These are phyloP conservation scores for Rhopilema esculentum DNA, from an alignment of 30 jellyfish, hydroid and myxozoan genomes.

Conservation along the genomic window DNA sequence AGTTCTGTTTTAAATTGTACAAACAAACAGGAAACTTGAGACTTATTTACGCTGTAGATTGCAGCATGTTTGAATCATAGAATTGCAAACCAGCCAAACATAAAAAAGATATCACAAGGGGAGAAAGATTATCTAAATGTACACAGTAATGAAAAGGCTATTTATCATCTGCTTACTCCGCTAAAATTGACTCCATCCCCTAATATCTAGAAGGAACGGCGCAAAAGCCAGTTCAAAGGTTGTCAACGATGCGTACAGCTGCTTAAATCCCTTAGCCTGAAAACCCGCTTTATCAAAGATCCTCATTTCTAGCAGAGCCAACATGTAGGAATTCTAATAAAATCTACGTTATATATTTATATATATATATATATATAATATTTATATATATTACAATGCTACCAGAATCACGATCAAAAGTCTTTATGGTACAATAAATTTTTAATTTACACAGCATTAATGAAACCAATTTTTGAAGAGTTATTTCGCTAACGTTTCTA, in stretches of 20 bases:
- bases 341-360: constrained; percentile 64
- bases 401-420: constrained; percentile 63
- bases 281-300: neutral
- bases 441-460: constrained; percentile 51
- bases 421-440: constrained; percentile 54
- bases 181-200: neutral
- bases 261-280: neutral
- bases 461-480: constrained; percentile 18
- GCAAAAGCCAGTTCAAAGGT: neutral
- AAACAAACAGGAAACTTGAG: no score
- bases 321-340: constrained; percentile 55
- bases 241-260: neutral
- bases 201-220: neutral
- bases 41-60: neutral
- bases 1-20: no score
- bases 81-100: neutral
- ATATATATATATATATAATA: no score
- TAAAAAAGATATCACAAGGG: no score
- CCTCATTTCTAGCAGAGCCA: constrained; percentile 27
- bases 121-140: no score
- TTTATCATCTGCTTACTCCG: no score
- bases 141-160: no score
- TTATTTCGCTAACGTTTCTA: neutral
- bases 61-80: neutral
- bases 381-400: constrained; percentile 23